phyloP scores from a whole-genome alignment of 2,113 vertebrate genomes.

The Lepidothrix coronata region DNA sequence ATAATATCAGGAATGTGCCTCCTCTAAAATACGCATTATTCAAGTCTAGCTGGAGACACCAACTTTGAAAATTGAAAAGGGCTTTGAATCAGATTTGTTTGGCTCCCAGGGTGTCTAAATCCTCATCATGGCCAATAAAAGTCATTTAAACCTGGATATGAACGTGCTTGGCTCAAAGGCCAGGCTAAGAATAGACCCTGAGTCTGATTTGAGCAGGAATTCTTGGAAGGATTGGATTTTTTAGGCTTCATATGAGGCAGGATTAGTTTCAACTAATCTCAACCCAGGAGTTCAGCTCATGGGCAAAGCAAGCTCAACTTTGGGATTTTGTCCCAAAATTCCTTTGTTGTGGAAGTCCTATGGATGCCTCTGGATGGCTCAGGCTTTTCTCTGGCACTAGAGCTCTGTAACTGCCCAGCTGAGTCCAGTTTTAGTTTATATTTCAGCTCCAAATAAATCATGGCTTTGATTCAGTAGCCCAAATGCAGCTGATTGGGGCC shows the following conservation, averaged over 20 bases:
- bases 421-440: not conserved
- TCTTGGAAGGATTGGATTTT: not conserved
- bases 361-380: not conserved
- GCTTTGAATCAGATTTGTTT: not conserved
- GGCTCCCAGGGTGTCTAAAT: not conserved
- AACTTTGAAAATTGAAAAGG: not conserved
- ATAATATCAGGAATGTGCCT: not conserved
- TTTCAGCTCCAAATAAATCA: not conserved
- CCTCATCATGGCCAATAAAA: not conserved
- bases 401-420: not conserved
- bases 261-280: not conserved
- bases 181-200: not conserved
- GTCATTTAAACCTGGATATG: not conserved
- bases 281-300: not conserved
- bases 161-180: not conserved
- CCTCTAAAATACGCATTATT: not conserved
- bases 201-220: not conserved
- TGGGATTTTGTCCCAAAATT: not conserved
- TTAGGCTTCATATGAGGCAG: not conserved
- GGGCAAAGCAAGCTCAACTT: not conserved
- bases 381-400: not conserved
- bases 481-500: not conserved
- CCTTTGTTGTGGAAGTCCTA: accelerated
- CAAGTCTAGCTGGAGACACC: not conserved
- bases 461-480: not conserved